Base-by-base conservation (phyloP, 2,888 invertebrate species). In the Exocentrus adspersus region DNA sequence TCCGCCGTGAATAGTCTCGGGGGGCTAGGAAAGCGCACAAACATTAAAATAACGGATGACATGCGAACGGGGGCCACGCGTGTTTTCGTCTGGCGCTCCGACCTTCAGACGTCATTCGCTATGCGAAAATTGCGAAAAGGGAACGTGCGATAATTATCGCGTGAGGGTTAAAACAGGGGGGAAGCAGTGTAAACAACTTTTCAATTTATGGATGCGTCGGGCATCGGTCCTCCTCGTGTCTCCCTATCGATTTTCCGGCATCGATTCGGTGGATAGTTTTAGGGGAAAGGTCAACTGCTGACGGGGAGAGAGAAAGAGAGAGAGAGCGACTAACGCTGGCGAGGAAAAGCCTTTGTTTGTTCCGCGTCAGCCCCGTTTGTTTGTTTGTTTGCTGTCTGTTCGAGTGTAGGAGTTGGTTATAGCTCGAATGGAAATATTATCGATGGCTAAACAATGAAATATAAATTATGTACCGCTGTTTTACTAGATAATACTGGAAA, bases 131-230 rank as follows among this genome's bases (percentile, higher is more conserved):
- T 10, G 57, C 28, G 46, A 30, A 57, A 37, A 45, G 57, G 19
- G 57, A 57, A 24, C 17, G 20, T 16, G 12, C 30, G 32, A 57
- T 57, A 57, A 57, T 57, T 57, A 57, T 57, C 19, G 21, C 21
- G 24, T 17, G 17, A 43, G 41, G 24, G 19, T 51, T 52, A 51
- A 42, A 53, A 52, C 61, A 48, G 54, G n/a, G 58, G 51, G 59
- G 48, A 52, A 62, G 63, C 48, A 51, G 62, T 45, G 67, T 67
- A 64, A 64, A 64, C 58, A 64, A 63, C 59, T 63, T 65, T 68
- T 62, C 63, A 59, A 41, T 53, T 42, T 56, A 50, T 63, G 52
- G 37, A 63, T 59, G 24, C 20, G 20, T 41, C 19, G n/a, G 12
- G 21, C 20, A 17, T 2, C 43, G 19, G 12, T 24, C 24, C 43